phyloP scores from a whole-genome alignment of 1,140 invertebrate species.

The Drosophila busckii region DNA sequence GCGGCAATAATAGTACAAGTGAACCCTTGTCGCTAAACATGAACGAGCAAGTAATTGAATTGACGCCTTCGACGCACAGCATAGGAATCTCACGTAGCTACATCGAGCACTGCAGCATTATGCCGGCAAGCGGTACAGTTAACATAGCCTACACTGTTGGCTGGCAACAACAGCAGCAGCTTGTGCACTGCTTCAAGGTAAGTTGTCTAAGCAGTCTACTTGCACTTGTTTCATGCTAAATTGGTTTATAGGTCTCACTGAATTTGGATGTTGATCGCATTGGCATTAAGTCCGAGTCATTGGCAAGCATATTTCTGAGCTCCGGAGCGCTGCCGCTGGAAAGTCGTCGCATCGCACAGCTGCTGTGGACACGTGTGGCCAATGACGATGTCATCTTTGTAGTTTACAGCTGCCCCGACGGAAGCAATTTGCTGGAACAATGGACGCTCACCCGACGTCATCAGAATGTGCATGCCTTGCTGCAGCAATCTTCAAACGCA shows the following conservation, averaged over 20 bases:
- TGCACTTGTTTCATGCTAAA: neutral
- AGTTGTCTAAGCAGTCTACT: neutral
- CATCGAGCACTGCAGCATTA: conserved; percentile 85
- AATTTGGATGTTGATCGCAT: conserved; percentile 73
- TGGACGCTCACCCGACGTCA: conserved; percentile 92
- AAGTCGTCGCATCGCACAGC: conserved; percentile 82
- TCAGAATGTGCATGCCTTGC: conserved; percentile 87
- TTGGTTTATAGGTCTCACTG: conserved; percentile 25
- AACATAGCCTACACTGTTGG: conserved; percentile 83
- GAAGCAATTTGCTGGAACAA: conserved; percentile 87
- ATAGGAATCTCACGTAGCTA: conserved; percentile 86
- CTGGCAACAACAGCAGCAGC: conserved; percentile 83
- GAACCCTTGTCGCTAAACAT: neutral
- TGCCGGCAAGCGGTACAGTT: conserved; percentile 86
- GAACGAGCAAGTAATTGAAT: conserved; percentile 69
- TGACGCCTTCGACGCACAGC: conserved; percentile 82
- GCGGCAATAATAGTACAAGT: conserved; percentile 1
- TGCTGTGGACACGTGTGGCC: conserved; percentile 90
- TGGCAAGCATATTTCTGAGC: conserved; percentile 89
- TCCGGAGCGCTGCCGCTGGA: conserved; percentile 63
- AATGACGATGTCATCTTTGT: conserved; percentile 90
- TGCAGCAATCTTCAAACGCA: conserved; percentile 69
- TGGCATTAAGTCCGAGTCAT: conserved; percentile 84
- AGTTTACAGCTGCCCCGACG: conserved; percentile 82
- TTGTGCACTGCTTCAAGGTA: conserved; percentile 88